Conservation (phyloP, 2,888 invertebrate species). For the Meiosimyza decipiens region DNA sequence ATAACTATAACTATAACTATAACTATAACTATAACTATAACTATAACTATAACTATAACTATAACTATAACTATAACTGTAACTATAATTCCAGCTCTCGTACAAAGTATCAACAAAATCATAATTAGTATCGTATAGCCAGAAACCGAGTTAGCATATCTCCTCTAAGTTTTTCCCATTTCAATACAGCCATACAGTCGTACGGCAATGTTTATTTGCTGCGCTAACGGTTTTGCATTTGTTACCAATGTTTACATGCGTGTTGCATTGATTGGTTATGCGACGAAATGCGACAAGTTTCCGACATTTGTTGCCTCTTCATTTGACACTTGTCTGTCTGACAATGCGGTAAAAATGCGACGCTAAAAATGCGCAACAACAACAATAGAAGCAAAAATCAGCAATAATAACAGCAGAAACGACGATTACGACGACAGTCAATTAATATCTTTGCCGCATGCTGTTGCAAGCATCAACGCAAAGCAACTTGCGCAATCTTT, state of each 20-base stretch:
- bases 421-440: neutral
- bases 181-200: neutral
- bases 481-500: no score
- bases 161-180: neutral
- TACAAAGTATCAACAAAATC: no score
- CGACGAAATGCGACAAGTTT: conserved; percentile 26
- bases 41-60: no score
- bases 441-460: conserved; percentile 7
- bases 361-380: conserved; percentile 13
- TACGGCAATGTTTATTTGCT: conserved; percentile 23
- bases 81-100: neutral
- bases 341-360: conserved; percentile 33
- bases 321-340: conserved; percentile 24
- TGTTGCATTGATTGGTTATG: conserved; percentile 32
- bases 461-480: neutral
- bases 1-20: no score
- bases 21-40: no score
- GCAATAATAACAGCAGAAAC: neutral
- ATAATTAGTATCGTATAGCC: neutral
- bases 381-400: conserved; percentile 9
- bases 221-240: conserved; percentile 20
- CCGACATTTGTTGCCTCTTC: conserved; percentile 24
- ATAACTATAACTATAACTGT: no score
- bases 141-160: neutral
- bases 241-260: conserved; percentile 25